A percentile compares a stretch with the other conserved stretches of the same genome.
Conservation (phyloP, 2,797 vertebrate species). For the Eulemur coronatus region DNA sequence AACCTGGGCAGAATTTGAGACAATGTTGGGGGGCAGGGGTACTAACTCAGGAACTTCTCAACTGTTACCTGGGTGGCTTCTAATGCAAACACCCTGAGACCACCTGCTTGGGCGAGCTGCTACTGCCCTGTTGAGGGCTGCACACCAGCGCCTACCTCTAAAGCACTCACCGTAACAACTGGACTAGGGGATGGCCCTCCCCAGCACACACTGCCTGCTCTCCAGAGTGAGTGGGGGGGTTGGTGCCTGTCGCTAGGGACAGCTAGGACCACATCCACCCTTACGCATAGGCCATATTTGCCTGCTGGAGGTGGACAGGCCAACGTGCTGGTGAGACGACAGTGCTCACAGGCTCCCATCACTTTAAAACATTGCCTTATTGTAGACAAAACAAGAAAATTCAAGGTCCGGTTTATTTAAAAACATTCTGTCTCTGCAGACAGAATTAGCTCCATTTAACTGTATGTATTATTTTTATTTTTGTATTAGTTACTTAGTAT, state of each 20-base stretch:
- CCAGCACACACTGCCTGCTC: background rate
- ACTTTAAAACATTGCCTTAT: background rate
- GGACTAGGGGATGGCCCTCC: background rate
- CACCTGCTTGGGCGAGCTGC: too few species aligned
- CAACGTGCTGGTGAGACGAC: accelerated
- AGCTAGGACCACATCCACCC: background rate
- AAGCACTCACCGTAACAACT: accelerated
- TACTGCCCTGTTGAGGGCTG: too few species aligned
- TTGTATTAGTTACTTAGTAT: background rate
- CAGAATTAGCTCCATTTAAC: background rate
- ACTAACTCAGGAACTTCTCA: background rate
- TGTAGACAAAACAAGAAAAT: background rate
- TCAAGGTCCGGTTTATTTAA: background rate
- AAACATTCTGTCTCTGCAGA: background rate
- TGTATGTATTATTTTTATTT: background rate
- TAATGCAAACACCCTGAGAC: background rate
- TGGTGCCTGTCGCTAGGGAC: background rate
- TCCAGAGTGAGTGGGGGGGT: background rate
- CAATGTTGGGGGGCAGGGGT: background rate
- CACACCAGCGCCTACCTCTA: too few species aligned
- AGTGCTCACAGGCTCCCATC: background rate
- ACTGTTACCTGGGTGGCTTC: background rate
- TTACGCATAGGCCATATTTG: background rate
- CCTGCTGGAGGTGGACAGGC: background rate
- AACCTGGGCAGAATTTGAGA: background rate